These are phyloP conservation scores for human DNA, from an alignment of 2,113 vertebrate genomes.

Conservation along the genomic window GRCh38 chr2:33833001-33833500, in stretches of 20 bases:
- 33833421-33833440: slow-evolving; percentile 67
- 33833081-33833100: slow-evolving; percentile 37
- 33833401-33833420: slow-evolving; percentile 61
- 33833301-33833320: background rate
- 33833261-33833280: background rate
- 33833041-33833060: slow-evolving; percentile 50
- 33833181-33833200: background rate
- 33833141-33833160: background rate
- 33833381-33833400: slow-evolving; percentile 76
- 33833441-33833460: slow-evolving; percentile 59
- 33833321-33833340: background rate
- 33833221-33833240: background rate
- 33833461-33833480: slow-evolving; percentile 64
- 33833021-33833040: background rate
- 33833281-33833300: background rate
- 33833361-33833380: slow-evolving; percentile 45
- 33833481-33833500: slow-evolving; percentile 74
- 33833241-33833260: slow-evolving; percentile 8
- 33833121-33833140: background rate
- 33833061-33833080: slow-evolving; percentile 8
- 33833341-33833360: background rate
- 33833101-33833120: slow-evolving; percentile 13
- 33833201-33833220: background rate
- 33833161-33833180: background rate
- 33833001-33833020: slow-evolving; percentile 5